Evolutionary conservation across 2,797 vertebrate genomes (phyloP), one percentile per base, ranked within the genome.

Genomic region (Rhinogobio ventralis): DNA sequence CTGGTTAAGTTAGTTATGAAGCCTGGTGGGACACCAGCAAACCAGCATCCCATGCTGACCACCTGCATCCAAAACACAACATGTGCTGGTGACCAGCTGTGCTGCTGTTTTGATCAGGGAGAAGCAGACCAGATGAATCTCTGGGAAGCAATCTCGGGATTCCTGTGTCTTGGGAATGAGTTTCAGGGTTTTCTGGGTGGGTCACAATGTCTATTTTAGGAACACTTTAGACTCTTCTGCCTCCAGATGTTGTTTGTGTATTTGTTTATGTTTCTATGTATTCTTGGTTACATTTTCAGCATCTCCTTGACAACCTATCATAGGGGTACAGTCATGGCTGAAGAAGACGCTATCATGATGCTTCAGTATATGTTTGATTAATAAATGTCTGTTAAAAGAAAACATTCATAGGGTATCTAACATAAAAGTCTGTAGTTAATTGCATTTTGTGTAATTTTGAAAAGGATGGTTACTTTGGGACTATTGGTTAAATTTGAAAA

Each of bases 221-320:
- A 76, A 75, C 17, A 57, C 23, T 75, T 85, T 39, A 53, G 17
- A 60, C 36, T 78, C 5, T 14, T 72, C 39, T 60, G 62, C 42
- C 51, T 71, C 64, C 64, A 55, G 62, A 75, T 85, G 74, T 60
- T 82, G 64, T 51, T 42, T 87, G 33, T 79, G 33, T 72, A 49
- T 79, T 42, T 53, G 28, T 62, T 81, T 67, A 13, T 33, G 28
- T 66, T 74, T 51, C 42, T n/a, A 45, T 67, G 15, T 62, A 62
- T 55, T 84, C 53, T 51, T 53, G 14, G 8, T 79, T 76, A 55
- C 2, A 15, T 72, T 62, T 64, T 57, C 11, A 8, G 8, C 25
- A 5, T 74, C 30, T 36, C 69, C 69, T 25, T 76, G 82, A 30
- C 46, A 39, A 68, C 30, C 7, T 36, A 9, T 66, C 71, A 30